phyloP scores from a whole-genome alignment of 2,113 vertebrate genomes.

The Aleadryas rufinucha region DNA sequence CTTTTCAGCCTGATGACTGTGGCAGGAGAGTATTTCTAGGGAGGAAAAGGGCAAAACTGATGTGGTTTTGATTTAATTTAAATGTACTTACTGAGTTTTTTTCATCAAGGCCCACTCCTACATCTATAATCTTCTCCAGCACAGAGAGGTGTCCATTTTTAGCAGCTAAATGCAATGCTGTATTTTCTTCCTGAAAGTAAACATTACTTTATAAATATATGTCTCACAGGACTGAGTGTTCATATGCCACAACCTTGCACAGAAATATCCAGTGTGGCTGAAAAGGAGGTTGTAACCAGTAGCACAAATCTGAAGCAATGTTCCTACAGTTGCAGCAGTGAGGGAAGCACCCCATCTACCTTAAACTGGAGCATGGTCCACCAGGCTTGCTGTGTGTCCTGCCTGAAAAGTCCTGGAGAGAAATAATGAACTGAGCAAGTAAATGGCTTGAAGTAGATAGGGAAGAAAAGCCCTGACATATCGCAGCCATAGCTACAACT shows the following conservation, averaged over 20 bases:
- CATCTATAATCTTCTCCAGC: conserved; percentile 78
- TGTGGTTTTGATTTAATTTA: not conserved
- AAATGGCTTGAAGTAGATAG: not conserved
- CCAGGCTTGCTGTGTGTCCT: not conserved
- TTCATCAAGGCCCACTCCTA: conserved; percentile 73
- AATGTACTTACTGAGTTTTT: conserved; percentile 76
- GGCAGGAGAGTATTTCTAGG: not conserved
- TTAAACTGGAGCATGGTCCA: not conserved
- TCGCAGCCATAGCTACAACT: not conserved
- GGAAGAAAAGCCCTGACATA: not conserved
- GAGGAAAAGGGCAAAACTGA: not conserved
- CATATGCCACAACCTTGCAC: not conserved
- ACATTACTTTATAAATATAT: not conserved
- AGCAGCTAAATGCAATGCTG: conserved; percentile 82
- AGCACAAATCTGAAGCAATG: not conserved
- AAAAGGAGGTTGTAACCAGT: not conserved
- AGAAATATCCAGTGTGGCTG: not conserved
- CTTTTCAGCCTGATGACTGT: not conserved
- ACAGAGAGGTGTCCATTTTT: conserved; percentile 74
- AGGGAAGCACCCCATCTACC: not conserved
- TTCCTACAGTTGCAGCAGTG: not conserved
- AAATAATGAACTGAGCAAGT: not conserved
- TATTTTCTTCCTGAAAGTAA: conserved; percentile 79
- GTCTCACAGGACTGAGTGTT: not conserved
- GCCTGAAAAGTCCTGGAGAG: not conserved